Percentiles rank a stretch among this genome's conserved stretches.
Evolutionary conservation across 2,888 invertebrate species (phyloP).

Genomic region (Cloeon dipterum): DNA sequence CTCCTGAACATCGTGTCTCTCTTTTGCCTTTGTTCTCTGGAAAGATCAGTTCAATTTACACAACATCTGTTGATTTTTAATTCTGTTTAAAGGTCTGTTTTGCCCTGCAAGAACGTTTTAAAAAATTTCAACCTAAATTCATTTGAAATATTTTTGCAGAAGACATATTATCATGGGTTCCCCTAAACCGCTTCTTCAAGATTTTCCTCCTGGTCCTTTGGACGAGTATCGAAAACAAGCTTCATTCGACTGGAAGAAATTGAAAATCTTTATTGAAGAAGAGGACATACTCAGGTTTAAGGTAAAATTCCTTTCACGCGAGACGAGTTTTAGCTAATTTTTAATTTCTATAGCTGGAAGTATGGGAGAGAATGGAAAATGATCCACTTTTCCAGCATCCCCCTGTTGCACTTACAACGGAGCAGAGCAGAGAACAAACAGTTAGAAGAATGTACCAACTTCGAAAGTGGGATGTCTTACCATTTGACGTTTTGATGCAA

Average conservation of each 20-base stretch:
- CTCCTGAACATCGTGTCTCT: no score
- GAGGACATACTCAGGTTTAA: constrained; percentile 26
- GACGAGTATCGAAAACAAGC: constrained; percentile 36
- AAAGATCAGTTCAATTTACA: no score
- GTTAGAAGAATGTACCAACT: constrained; percentile 36
- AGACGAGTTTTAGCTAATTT: no score
- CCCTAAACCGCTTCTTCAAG: no score
- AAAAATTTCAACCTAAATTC: no score
- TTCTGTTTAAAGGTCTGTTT: no score
- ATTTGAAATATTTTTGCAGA: no score
- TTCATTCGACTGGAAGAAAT: constrained; percentile 41
- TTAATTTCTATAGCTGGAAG: constrained; percentile 23
- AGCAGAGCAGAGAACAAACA: constrained; percentile 27
- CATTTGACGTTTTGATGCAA: constrained; percentile 23
- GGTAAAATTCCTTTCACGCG: no score
- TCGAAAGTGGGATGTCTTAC: constrained; percentile 35
- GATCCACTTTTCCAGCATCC: constrained; percentile 32
- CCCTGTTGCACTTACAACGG: constrained; percentile 19
- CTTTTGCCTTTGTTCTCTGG: no score
- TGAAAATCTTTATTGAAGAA: constrained; percentile 26
- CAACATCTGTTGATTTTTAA: no score
- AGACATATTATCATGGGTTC: no score
- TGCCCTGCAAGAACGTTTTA: no score
- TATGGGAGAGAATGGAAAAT: constrained; percentile 30
- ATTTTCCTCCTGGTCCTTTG: constrained; percentile 40